A percentile compares a stretch with the other conserved stretches of the same genome.
Evolutionary conservation across 2,797 vertebrate species (phyloP).

Genomic region (Dipus sagitta): DNA sequence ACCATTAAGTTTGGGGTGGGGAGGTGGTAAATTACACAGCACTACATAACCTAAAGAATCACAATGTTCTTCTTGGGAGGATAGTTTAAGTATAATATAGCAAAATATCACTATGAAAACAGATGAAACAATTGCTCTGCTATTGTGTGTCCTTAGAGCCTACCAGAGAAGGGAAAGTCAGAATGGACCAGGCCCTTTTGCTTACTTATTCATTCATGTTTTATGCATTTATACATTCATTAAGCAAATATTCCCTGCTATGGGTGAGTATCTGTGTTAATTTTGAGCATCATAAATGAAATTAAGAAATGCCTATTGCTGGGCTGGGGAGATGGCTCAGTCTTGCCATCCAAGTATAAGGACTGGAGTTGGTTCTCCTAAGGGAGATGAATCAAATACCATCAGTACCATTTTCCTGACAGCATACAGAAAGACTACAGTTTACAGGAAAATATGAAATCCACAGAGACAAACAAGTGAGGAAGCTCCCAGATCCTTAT

Average conservation of each 20-base stretch:
- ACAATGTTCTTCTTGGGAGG: background rate
- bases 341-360: too few relatives aligned
- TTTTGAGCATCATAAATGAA: background rate
- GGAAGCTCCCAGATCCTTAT: background rate
- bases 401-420: background rate
- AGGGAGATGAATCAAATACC: background rate
- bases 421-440: background rate
- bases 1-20: background rate
- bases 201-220: background rate
- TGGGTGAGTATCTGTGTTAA: background rate
- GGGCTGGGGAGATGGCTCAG: too few relatives aligned
- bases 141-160: background rate
- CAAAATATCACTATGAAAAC: background rate
- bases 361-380: too few relatives aligned
- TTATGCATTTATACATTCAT: background rate
- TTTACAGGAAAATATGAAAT: background rate
- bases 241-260: background rate
- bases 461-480: background rate
- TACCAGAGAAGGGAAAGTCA: background rate
- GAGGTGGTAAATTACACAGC: background rate
- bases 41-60: background rate
- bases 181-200: background rate
- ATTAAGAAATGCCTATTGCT: background rate
- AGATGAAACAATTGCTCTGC: background rate
- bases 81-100: background rate